Percentiles rank a stretch among this genome's conserved stretches.
phyloP scores from a whole-genome alignment of 2,888 invertebrate genomes.

The Melanostoma mellinum region DNA sequence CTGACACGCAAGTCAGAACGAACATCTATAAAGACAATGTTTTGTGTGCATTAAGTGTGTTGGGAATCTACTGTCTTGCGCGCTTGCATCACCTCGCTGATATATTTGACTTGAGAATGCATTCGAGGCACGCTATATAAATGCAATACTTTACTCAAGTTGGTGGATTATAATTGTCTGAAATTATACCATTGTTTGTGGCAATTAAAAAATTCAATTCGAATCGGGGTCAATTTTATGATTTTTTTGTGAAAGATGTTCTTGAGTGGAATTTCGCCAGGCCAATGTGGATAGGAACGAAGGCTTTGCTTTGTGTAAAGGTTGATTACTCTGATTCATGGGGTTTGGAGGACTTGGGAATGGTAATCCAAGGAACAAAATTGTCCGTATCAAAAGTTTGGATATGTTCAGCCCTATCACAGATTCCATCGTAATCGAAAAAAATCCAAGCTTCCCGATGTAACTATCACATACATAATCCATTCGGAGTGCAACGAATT shows the following conservation, averaged over 20 bases:
- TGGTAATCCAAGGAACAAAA: too few species aligned
- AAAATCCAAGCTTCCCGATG: too few species aligned
- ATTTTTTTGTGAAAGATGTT: conserved; percentile 1
- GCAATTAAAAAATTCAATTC: conserved; percentile 33
- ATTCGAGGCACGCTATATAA: conserved; percentile 61
- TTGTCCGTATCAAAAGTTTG: too few species aligned
- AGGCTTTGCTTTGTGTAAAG: too few species aligned
- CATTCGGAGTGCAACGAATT: too few species aligned
- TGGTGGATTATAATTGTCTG: conserved; percentile 35
- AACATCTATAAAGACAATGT: conserved; percentile 58
- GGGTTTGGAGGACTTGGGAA: too few species aligned
- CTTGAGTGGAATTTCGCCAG: conserved; percentile 1
- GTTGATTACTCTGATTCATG: too few species aligned
- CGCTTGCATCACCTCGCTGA: conserved; percentile 54
- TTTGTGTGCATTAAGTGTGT: not conserved
- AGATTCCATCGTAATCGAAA: too few species aligned
- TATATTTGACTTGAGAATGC: conserved; percentile 53
- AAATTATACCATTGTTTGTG: conserved; percentile 51
- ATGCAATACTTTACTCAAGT: conserved; percentile 45
- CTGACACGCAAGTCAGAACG: conserved; percentile 65
- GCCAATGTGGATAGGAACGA: too few species aligned
- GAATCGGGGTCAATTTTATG: conserved; percentile 49
- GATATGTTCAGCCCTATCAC: too few species aligned
- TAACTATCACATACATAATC: too few species aligned
- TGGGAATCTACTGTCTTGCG: conserved; percentile 60